Base-by-base conservation (phyloP, 2,113 vertebrate species). In the Ptyas mucosa region DNA sequence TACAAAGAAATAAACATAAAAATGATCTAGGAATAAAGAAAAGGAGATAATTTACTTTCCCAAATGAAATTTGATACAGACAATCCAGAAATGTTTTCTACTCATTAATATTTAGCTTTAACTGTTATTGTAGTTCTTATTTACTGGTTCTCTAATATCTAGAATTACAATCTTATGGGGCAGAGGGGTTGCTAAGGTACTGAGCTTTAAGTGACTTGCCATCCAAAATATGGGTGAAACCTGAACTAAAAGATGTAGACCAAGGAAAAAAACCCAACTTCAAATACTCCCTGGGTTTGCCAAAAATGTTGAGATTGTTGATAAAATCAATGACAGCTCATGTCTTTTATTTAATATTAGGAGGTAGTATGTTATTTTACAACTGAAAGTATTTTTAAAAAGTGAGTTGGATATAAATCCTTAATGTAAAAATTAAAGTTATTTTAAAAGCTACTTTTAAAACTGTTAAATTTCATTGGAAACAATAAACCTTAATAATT, bases 1-100 rank as follows among this genome's bases (percentile, higher is more conserved):
- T 85, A 94, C 9, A 5, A 91, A 61, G 57, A 87, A 52, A 55
- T 94, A n/a, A 51, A 26, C 92, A 87, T 26, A 90, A 93, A 57
- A 26, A 24, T 0, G 24, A 26, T 46, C 46, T 24, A 29, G 23
- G 46, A 11, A 51, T 10, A 86, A 29, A 26, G 26, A 87, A 29
- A 24, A 24, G 85, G 9, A 93, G 57, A 8, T 18, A 75, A 75
- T n/a, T 75, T 6, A 7, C n/a, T 34, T 15, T 75, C n/a, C n/a
- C 34, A 34, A 34, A 75, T 75, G 69, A 75, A 75, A 75, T 34
- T 34, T 75, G 14, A 34, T 75, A 34, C 4, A 34, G n/a, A n/a
- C 69, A 34, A 34, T 75, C n/a, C 64, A 18, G n/a, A 69, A 69
- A 69, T n/a, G 12, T 75, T 75, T 34, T 14, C n/a, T 75, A 64